Evolutionary conservation across 2,113 vertebrate species (phyloP).

Genomic region (Ophthalmotilapia sp.): DNA sequence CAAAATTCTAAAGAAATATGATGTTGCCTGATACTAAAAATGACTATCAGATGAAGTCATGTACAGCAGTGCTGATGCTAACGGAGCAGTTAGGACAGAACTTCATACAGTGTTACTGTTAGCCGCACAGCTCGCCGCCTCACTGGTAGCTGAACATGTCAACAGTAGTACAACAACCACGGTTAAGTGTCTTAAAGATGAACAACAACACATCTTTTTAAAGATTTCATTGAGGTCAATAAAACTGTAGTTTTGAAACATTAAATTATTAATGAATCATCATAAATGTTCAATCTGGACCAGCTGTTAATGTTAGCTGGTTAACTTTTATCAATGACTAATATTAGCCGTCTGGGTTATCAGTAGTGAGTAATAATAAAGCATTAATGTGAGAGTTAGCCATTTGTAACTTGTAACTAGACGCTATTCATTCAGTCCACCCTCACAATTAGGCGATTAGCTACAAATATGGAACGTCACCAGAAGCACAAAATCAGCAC

Average conservation of each 20-base stretch:
- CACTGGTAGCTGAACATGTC: neutral
- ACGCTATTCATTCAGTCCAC: neutral
- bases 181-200: neutral
- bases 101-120: neutral
- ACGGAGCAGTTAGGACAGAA: neutral
- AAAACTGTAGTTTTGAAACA: neutral
- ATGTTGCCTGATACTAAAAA: neutral
- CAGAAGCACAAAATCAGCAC: neutral
- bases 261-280: neutral
- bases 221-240: neutral
- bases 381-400: neutral
- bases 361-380: neutral
- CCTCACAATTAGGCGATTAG: neutral
- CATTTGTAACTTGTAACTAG: neutral
- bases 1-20: neutral
- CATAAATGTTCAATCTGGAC: neutral
- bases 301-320: neutral
- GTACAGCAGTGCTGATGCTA: neutral
- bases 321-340: neutral
- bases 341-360: neutral
- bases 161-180: neutral
- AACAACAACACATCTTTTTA: neutral
- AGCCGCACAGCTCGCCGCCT: neutral
- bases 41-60: neutral
- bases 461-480: neutral